These are phyloP conservation scores for Nomada flava DNA, from an alignment of 2,888 invertebrate genomes.

Conservation along the genomic window DNA sequence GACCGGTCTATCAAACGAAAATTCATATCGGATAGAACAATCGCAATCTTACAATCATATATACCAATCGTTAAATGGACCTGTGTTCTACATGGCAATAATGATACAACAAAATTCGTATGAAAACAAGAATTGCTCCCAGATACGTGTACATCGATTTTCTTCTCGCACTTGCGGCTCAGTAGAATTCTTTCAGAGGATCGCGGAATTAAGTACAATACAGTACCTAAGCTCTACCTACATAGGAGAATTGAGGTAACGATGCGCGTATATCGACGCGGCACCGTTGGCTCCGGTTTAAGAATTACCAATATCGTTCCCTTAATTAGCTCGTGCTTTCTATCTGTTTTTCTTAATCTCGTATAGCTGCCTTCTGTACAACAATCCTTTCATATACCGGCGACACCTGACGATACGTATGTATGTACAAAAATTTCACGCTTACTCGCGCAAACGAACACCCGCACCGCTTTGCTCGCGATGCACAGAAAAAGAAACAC, in stretches of 20 bases:
- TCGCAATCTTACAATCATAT: constrained; percentile 4
- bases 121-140: constrained; percentile 47
- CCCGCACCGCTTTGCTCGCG: constrained; percentile 53
- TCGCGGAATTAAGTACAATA: constrained; percentile 73
- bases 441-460: constrained; percentile 72
- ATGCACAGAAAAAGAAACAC: constrained; percentile 62
- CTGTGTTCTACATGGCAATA: constrained; percentile 2
- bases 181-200: constrained; percentile 43
- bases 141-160: constrained; percentile 22
- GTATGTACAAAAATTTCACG: constrained; percentile 78
- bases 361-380: constrained; percentile 78
- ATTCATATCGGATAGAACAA: constrained; percentile 3
- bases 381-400: constrained; percentile 47
- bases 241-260: constrained; percentile 65
- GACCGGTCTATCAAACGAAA: constrained; percentile 6
- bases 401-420: constrained; percentile 40
- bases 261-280: constrained; percentile 45
- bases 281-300: constrained; percentile 45
- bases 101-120: constrained; percentile 12
- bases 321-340: constrained; percentile 20
- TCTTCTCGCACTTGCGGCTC: constrained; percentile 5
- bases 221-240: constrained; percentile 70
- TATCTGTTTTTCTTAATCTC: constrained; percentile 25
- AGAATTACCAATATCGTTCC: constrained; percentile 27
- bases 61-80: constrained; percentile 8